Evolutionary conservation across 2,113 vertebrate genomes (phyloP).

Genomic region (Aramus guarauna): DNA sequence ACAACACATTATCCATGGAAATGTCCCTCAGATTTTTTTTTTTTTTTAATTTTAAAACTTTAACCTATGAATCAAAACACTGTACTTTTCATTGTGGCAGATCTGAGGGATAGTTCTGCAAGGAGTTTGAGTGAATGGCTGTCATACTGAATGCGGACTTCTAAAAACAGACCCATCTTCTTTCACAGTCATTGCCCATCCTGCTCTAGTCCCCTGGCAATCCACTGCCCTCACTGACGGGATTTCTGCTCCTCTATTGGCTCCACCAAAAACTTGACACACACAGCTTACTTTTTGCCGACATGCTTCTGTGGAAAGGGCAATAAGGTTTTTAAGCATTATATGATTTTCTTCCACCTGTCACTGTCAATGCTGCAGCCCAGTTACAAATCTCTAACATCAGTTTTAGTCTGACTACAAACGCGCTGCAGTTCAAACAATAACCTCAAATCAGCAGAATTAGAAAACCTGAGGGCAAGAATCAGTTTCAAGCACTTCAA

Average conservation of each 20-base stretch:
- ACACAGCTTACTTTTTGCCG: neutral
- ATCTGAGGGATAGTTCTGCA: neutral
- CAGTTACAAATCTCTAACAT: neutral
- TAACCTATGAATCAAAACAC: neutral
- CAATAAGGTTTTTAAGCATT: neutral
- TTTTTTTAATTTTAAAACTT: neutral
- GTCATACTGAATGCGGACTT: neutral
- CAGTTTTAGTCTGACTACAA: neutral
- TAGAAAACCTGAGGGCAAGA: neutral
- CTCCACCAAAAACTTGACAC: neutral
- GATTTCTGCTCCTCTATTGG: neutral
- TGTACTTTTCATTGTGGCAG: neutral
- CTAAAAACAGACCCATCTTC: neutral
- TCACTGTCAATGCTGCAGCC: neutral
- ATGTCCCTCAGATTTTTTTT: neutral
- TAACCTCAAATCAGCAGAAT: neutral
- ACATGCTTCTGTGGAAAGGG: neutral
- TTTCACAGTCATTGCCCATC: neutral
- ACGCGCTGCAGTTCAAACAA: neutral
- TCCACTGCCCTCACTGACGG: neutral
- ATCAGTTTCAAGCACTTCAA: neutral
- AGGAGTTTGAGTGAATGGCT: neutral
- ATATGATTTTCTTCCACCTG: neutral
- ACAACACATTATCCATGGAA: neutral
- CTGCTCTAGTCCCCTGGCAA: neutral